Base-by-base conservation (phyloP, 2,888 invertebrate genomes). In the Neelides folsomi region DNA sequence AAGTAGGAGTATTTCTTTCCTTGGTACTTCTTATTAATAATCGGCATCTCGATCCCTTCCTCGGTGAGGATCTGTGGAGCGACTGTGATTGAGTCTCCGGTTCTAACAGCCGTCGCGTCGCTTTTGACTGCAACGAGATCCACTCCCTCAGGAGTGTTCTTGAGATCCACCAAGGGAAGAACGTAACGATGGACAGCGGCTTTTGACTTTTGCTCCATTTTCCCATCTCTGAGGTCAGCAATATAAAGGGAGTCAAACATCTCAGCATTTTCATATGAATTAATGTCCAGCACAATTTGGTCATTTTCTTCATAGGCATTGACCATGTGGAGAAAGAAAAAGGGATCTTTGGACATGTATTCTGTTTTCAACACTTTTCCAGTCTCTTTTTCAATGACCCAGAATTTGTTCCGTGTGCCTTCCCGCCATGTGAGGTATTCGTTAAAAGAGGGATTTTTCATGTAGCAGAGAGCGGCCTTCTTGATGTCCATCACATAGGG, bases 261-360 rank as follows among this genome's bases (percentile, higher is more conserved):
- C 36, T 45, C 49, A 1, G 52, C 15, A 42, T 52, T 52, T 43
- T 49, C 39, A 35, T 55, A 55, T 12, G 47, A 36, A 2, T 38
- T 39, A 6, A 55, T 18, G 41, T 55, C 55, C 2, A 55, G 16
- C 8, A 55, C 55, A 16, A 55, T 44, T 52, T 55, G 27, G 20
- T 36, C 69, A 43, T 72, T 68, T 36, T 70, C 70, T 65, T 77
- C 76, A 63, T 71, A 76, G 16, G 73, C 69, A 62, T 77, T 77
- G 52, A 73, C 70, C 60, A 72, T 71, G 62, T 77, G 76, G 63
- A 75, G 73, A 38, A 71, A 69, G 66, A 76, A 76, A 59, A 75
- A 72, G 1, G 73, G 67, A 10, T 68, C 66, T 6, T 68, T 67
- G 0, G 73, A 66, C 47, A 67, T 62, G 60, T 70, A 74, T 36